These are phyloP conservation scores for Catharus bicknelli DNA, from an alignment of 2,113 vertebrate species.

Conservation along the genomic window DNA sequence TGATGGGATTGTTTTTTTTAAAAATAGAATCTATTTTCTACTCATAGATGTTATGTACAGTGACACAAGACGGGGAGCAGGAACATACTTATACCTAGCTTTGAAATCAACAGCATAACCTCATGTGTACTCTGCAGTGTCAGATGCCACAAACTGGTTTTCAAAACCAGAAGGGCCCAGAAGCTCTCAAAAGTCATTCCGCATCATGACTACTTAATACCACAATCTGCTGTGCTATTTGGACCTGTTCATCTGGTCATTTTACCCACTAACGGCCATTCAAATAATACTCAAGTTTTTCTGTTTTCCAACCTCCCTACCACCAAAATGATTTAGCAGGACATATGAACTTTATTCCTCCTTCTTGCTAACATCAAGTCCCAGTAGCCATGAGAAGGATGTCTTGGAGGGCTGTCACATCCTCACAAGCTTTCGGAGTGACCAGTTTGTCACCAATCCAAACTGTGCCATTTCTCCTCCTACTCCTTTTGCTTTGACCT, in stretches of 20 bases:
- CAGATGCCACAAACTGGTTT: background rate
- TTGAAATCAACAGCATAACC: background rate
- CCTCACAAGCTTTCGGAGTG: background rate
- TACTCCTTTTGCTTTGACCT: background rate
- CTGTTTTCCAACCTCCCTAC: background rate
- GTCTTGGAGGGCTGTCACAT: fast-evolving
- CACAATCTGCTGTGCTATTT: background rate
- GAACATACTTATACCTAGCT: background rate
- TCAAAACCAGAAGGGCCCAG: background rate
- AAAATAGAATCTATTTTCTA: background rate
- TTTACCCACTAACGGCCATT: background rate
- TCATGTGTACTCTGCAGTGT: background rate
- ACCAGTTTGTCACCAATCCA: background rate
- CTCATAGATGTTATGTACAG: background rate
- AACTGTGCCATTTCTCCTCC: background rate
- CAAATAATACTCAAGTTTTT: background rate
- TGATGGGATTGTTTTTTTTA: background rate
- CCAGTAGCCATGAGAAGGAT: fast-evolving
- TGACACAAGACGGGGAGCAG: background rate
- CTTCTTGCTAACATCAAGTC: background rate
- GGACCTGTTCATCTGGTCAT: background rate
- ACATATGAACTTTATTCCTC: background rate
- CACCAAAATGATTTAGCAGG: background rate
- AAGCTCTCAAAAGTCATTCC: background rate
- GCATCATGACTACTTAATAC: background rate